These are phyloP conservation scores for Chaunax sp. DNA, from an alignment of 2,797 vertebrate genomes.

Conservation along the genomic window DNA sequence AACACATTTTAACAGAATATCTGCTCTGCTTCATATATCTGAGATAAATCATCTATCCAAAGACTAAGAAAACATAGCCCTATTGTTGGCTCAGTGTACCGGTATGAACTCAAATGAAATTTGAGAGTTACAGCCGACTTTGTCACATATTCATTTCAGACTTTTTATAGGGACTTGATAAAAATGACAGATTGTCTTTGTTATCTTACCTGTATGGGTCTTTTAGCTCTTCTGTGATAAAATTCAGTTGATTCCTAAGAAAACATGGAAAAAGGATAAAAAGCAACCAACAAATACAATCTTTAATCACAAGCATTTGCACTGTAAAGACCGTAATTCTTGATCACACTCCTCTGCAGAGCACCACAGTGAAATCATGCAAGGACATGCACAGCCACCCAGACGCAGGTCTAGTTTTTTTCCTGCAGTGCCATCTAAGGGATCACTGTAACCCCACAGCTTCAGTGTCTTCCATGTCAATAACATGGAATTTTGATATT, in stretches of 20 bases:
- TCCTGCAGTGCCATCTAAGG: neutral
- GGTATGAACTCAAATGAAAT: neutral
- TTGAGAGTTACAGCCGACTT: neutral
- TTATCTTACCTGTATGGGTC: constrained; percentile 89
- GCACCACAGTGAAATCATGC: neutral
- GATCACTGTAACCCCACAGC: neutral
- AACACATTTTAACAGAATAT: neutral
- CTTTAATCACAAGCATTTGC: neutral
- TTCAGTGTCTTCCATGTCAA: neutral
- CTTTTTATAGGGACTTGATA: neutral
- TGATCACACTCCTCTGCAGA: neutral
- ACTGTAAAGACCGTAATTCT: neutral
- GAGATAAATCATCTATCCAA: neutral
- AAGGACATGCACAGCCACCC: neutral
- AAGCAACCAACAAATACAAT: neutral
- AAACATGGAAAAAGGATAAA: constrained; percentile 7
- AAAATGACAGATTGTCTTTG: neutral
- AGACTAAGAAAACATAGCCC: too few species aligned
- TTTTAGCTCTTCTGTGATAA: constrained; percentile 95
- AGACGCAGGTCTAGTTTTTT: neutral
- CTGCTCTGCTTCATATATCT: neutral
- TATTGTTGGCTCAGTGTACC: too few species aligned
- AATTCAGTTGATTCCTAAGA: constrained; percentile 96
- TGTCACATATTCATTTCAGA: neutral
- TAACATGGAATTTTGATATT: neutral